Evolutionary conservation across 2,113 vertebrate genomes (phyloP).

Genomic region (Vidua macroura): DNA sequence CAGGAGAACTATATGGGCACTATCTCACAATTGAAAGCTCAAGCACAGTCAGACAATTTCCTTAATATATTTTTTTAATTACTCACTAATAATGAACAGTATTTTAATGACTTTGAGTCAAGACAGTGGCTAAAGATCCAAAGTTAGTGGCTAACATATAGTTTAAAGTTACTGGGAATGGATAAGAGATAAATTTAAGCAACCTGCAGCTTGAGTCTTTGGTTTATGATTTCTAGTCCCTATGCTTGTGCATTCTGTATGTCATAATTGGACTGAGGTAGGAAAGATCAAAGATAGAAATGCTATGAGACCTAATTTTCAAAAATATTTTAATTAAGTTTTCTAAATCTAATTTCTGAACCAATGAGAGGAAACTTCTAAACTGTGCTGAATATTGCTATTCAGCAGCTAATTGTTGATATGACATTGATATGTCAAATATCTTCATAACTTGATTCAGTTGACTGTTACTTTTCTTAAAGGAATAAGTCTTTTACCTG

Average conservation of each 20-base stretch:
- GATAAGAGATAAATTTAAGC: not conserved
- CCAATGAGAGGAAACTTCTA: not conserved
- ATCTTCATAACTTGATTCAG: not conserved
- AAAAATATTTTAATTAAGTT: not conserved
- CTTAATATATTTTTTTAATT: not conserved
- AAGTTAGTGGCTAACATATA: not conserved
- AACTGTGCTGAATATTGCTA: not conserved
- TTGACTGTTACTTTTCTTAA: not conserved
- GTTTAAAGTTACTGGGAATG: not conserved
- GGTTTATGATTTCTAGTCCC: not conserved
- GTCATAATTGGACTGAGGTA: not conserved
- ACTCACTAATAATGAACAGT: not conserved
- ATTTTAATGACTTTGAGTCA: not conserved
- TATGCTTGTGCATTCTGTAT: not conserved
- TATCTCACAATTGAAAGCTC: not conserved
- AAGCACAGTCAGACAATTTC: not conserved
- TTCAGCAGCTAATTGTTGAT: not conserved
- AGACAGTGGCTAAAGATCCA: not conserved
- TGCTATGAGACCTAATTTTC: not conserved
- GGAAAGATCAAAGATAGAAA: not conserved
- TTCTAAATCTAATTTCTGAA: not conserved
- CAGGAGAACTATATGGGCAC: not conserved
- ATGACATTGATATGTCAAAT: not conserved
- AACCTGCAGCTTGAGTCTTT: not conserved
- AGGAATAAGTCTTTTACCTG: slow-evolving; percentile 74